Evolutionary conservation across 2,888 invertebrate species (phyloP).

Genomic region (Agrenia bidenticulata): DNA sequence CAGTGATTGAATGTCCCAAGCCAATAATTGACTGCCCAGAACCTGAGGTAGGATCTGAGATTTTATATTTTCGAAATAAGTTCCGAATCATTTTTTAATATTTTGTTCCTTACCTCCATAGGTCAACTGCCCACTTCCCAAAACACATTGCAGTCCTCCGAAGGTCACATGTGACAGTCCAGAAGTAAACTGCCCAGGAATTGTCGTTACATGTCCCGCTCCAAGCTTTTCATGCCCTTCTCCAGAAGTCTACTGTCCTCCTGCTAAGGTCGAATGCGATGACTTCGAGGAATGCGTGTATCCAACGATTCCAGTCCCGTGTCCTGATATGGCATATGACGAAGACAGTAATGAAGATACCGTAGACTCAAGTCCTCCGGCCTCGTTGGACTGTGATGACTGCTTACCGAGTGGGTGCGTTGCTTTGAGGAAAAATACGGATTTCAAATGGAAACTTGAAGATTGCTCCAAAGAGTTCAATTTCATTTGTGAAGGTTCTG

Average conservation of each 20-base stretch:
- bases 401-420: constrained; percentile 28
- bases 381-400: constrained; percentile 8
- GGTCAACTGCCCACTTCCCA: constrained; percentile 29
- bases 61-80: not conserved
- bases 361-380: constrained; percentile 3
- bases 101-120: not conserved
- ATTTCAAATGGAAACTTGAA: constrained; percentile 34
- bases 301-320: constrained; percentile 15
- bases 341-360: not conserved
- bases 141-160: constrained; percentile 8
- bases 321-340: constrained; percentile 7
- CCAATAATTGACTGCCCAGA: constrained; percentile 29
- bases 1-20: constrained; percentile 23
- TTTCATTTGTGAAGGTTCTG: constrained; percentile 34
- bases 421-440: constrained; percentile 21
- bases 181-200: constrained; percentile 15
- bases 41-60: constrained; percentile 23
- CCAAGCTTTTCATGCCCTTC: constrained; percentile 18
- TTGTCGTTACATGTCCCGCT: constrained; percentile 31
- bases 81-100: not conserved
- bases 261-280: constrained; percentile 25
- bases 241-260: constrained; percentile 24
- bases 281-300: constrained; percentile 26
- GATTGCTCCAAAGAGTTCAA: constrained; percentile 23
- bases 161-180: constrained; percentile 12